Evolutionary conservation across 2,888 invertebrate species (phyloP).

Genomic region (Zeuzera pyrina): DNA sequence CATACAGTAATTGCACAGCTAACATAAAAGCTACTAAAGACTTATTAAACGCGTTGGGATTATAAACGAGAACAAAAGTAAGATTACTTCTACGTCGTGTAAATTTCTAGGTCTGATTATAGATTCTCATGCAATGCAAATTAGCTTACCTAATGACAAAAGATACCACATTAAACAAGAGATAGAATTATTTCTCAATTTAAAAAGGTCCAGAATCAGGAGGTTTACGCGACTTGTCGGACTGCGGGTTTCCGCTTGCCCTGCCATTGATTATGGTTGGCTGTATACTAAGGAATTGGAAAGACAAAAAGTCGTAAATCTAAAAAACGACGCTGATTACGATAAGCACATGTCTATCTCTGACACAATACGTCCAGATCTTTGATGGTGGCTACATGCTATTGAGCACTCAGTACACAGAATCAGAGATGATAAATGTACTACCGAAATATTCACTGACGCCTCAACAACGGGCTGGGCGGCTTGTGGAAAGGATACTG

Average conservation of each 20-base stretch:
- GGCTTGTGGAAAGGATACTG: conserved; percentile 4
- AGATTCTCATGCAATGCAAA: conserved; percentile 6
- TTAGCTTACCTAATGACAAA: conserved; percentile 14
- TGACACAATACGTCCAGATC: too few species aligned
- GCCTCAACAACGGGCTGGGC: conserved; percentile 13
- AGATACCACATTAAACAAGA: too few species aligned
- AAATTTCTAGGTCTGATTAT: conserved; percentile 13
- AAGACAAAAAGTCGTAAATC: conserved; percentile 7
- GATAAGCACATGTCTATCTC: conserved; percentile 6
- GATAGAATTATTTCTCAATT: too few species aligned
- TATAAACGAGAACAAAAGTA: too few species aligned
- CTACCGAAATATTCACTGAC: conserved; percentile 10
- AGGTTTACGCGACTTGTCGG: conserved; percentile 17
- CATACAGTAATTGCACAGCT: too few species aligned
- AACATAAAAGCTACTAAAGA: too few species aligned
- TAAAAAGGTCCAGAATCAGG: too few species aligned
- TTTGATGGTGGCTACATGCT: too few species aligned
- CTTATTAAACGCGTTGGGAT: too few species aligned
- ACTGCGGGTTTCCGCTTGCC: conserved; percentile 20
- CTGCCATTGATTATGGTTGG: conserved; percentile 24
- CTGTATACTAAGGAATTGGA: conserved; percentile 21
- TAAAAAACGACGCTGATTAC: neutral
- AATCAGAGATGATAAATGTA: too few species aligned
- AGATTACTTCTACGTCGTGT: too few species aligned
- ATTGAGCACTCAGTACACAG: too few species aligned